Base-by-base conservation (phyloP, 2,888 invertebrate genomes). In the Rhagonycha fulva region DNA sequence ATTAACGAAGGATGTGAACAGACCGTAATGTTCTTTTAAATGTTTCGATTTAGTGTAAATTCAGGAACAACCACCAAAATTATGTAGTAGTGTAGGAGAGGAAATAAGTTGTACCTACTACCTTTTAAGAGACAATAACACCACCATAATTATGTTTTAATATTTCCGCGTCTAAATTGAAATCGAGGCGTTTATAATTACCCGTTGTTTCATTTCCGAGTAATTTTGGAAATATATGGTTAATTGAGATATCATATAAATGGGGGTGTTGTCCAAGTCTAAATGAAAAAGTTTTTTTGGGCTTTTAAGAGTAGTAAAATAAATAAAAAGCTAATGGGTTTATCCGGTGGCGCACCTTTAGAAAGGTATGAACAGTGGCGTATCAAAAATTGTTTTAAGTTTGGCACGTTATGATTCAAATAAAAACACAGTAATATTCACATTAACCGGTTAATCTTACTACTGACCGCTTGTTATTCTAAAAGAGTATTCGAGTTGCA, bases 91-190 rank as follows among this genome's bases (percentile, higher is more conserved):
- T 63, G 9, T 10, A 66, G 63, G 26, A 66, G 26, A 66, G 63
- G 63, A 66, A 66, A 66, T 26, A 66, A 66, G 26, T 66, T 66
- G 24, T 66, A 66, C 12, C n/a, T n/a, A n/a, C n/a, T n/a, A n/a
- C n/a, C 23, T 66, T 23, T 66, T 66, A 66, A n/a, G 24, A 26
- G 12, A 66, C 26, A 66, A 66, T 24, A 66, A 66, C n/a, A 66
- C 26, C 26, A 66, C 26, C 26, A 7, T 62, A 62, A 24, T 24
- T 24, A 26, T 24, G 7, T 66, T 66, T 68, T 73, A 63, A 67
- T 68, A 70, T 73, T 72, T 76, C 76, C 76, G 76, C 62, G 70
- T 73, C 26, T 3, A 66, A 76, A 70, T 72, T 76, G 72, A 72
- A 62, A 73, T 62, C n/a, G 26, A 66, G 19, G 14, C 32, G 14